These are phyloP conservation scores for Clusia tigrina DNA, from an alignment of 2,888 invertebrate species.

Conservation along the genomic window DNA sequence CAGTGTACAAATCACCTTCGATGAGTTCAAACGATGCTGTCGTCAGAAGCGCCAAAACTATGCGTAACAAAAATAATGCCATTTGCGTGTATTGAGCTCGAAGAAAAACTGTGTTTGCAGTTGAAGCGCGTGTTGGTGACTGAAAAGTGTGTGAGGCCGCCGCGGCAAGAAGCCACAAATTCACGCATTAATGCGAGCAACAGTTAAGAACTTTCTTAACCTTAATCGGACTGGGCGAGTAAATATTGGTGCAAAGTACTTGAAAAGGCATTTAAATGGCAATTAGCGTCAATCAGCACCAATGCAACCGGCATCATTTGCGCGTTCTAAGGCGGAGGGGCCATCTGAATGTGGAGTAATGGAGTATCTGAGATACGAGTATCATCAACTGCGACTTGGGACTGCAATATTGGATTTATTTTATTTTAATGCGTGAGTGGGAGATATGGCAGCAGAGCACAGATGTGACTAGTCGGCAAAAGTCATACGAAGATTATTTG, in stretches of 20 bases:
- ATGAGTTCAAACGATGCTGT: neutral
- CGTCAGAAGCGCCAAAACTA: neutral
- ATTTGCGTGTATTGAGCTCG: neutral
- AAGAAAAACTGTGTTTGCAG: neutral
- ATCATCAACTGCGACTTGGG: too few species aligned
- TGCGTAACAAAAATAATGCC: neutral
- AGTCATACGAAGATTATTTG: too few species aligned
- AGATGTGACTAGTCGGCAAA: too few species aligned
- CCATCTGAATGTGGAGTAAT: too few species aligned
- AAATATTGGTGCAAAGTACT: constrained; percentile 8
- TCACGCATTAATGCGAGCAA: neutral
- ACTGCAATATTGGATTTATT: too few species aligned
- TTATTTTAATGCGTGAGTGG: too few species aligned
- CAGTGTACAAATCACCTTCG: neutral
- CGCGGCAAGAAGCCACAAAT: neutral
- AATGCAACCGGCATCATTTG: too few species aligned
- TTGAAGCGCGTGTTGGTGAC: neutral
- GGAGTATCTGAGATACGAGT: too few species aligned
- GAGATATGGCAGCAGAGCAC: too few species aligned
- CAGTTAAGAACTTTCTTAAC: neutral
- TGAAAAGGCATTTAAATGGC: neutral
- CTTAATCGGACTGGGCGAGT: neutral
- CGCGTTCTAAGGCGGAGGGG: too few species aligned
- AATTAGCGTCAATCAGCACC: constrained; percentile 16
- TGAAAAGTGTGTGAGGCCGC: neutral